A percentile compares a stretch with the other conserved stretches of the same genome.
Conservation (phyloP, 2,797 vertebrate genomes). For the Hemibagrus guttatus region DNA sequence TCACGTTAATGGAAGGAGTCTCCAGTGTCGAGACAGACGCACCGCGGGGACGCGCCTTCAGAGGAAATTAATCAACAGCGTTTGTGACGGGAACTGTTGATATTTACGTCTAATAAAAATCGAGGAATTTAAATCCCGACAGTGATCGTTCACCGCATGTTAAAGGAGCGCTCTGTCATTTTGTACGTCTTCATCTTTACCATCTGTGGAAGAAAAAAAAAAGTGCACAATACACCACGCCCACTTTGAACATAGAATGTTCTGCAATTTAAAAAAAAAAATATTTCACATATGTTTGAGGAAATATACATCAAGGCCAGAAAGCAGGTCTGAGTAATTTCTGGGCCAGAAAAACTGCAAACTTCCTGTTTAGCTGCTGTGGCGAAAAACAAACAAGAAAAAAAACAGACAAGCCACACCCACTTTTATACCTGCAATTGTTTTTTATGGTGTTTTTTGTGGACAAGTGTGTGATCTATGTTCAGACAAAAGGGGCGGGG, state of each 20-base stretch:
- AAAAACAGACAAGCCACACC: too few species aligned
- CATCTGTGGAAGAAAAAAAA: not conserved
- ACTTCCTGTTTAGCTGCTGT: not conserved
- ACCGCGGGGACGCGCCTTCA: not conserved
- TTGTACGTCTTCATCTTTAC: not conserved
- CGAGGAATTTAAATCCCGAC: not conserved
- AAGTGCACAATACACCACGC: not conserved
- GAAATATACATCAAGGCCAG: not conserved
- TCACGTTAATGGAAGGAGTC: not conserved
- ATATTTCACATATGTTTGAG: not conserved
- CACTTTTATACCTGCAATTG: not conserved
- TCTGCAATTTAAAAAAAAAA: too few species aligned
- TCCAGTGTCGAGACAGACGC: not conserved
- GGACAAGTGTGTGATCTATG: not conserved
- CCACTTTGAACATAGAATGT: too few species aligned
- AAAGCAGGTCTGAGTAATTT: not conserved
- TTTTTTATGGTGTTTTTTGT: not conserved
- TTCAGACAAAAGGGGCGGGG: not conserved
- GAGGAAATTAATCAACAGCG: not conserved
- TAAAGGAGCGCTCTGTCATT: not conserved
- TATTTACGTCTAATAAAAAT: not conserved
- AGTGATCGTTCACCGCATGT: not conserved
- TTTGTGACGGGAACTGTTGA: not conserved
- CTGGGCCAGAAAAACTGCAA: not conserved
- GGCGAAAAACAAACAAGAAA: too few species aligned